Base-by-base conservation (phyloP, 2,888 invertebrate species). In the Subacronicta megacephala region DNA sequence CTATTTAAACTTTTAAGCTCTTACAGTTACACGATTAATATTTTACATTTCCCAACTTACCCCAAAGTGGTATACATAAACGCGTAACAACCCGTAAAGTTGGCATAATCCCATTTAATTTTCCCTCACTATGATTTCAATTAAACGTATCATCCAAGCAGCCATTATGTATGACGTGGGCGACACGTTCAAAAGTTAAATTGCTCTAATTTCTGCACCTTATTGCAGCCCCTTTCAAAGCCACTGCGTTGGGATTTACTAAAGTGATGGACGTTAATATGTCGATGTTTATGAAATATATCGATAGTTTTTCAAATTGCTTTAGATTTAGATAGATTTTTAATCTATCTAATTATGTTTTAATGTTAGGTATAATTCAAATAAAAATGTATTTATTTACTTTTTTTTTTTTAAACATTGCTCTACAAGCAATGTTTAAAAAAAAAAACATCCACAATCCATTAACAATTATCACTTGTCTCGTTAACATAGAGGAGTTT, bases 161-260 rank as follows among this genome's bases (percentile, higher is more conserved):
- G 43, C 40, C 59, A 72, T 74, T 65, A 72, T 80, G 77, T 73
- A 78, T 82, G 77, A 79, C 65, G 75, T 73, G 77, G 64, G 72
- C 78, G 79, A 88, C 85, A 88, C 83, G 84, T 88, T 87, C 86
- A 84, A 85, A 92, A 90, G 92, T 91, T 89, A 93, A 93, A 92
- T 92, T 90, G 88, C 87, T 87, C 89, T 92, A 90, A 92, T 93
- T 92, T 90, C 88, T 81, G 87, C 88, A 92, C 87, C 90, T 90
- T 90, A 90, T 87, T 91, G 89, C 90, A 83, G 80, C 68, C 82
- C 74, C 67, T 84, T 88, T 85, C 78, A 84, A 87, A 89, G 83
- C 85, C 80, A 81, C 75, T 87, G 86, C 88, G 83, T 82, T 80
- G 81, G 81, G 75, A 87, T 89, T 87, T 82, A 54, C 62, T 56